A percentile compares a stretch with the other conserved stretches of the same genome.
These are phyloP conservation scores for Myotis daubentonii DNA, from an alignment of 2,797 vertebrate genomes.

Conservation along the genomic window DNA sequence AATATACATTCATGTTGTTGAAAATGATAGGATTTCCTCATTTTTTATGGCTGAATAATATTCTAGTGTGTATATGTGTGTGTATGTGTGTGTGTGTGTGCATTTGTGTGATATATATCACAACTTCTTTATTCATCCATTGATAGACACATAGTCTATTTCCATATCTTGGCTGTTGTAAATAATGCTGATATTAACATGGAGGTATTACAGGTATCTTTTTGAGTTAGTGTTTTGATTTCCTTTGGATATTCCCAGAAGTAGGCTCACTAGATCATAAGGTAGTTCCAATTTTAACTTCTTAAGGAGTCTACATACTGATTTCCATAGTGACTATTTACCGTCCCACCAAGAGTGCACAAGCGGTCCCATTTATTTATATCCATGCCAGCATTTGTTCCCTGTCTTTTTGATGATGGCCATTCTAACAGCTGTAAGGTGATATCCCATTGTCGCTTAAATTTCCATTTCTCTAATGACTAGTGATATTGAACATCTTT, in stretches of 20 bases:
- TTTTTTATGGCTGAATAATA: not conserved
- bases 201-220: not conserved
- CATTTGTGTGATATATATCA: not conserved
- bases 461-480: not conserved
- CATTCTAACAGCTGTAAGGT: not conserved
- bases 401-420: not conserved
- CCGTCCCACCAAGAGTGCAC: not conserved
- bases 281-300: not conserved
- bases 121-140: not conserved
- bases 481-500: not conserved
- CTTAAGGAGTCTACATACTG: not conserved
- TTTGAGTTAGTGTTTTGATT: not conserved
- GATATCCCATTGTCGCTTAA: not conserved
- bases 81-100: not conserved
- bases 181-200: not conserved
- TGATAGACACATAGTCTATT: not conserved
- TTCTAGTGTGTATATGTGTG: not conserved
- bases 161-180: not conserved
- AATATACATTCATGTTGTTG: not conserved
- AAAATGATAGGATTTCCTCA: not conserved
- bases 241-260: not conserved
- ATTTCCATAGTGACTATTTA: not conserved
- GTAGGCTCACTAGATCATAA: not conserved
- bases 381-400: not conserved
- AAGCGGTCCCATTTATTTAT: not conserved